A percentile compares a stretch with the other conserved stretches of the same genome.
phyloP scores from a whole-genome alignment of 2,797 vertebrate genomes.

The Choloepus didactylus region DNA sequence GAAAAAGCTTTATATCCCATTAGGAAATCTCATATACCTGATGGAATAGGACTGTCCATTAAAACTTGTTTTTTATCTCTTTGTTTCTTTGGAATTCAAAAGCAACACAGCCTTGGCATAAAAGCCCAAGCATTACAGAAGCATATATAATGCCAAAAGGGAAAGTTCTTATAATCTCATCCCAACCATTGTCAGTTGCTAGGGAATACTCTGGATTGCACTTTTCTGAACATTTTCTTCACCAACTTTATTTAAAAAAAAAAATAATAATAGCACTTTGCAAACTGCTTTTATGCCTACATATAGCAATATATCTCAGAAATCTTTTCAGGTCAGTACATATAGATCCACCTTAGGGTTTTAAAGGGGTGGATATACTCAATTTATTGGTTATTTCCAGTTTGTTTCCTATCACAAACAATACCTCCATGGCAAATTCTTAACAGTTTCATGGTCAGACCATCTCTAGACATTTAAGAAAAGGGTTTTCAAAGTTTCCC shows the following conservation, averaged over 20 bases:
- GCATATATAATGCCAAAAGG: neutral
- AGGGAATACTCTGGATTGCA: neutral
- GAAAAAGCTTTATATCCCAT: constrained; percentile 69
- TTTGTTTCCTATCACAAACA: neutral
- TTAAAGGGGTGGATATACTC: neutral
- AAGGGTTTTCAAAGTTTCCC: neutral
- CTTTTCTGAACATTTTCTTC: constrained; percentile 38
- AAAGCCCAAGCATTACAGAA: constrained; percentile 1
- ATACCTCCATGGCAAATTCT: neutral
- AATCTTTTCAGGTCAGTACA: neutral
- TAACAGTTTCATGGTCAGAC: neutral
- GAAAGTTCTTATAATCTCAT: neutral
- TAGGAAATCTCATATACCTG: constrained; percentile 54
- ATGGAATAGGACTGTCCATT: neutral
- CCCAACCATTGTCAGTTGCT: neutral
- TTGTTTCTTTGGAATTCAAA: constrained; percentile 63
- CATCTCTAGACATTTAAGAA: neutral
- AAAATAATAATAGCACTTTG: neutral
- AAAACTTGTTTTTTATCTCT: constrained; percentile 31
- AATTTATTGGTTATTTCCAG: neutral
- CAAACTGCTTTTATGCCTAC: neutral
- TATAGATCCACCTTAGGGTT: neutral
- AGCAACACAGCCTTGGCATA: constrained; percentile 42
- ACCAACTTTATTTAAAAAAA: neutral
- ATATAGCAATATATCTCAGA: neutral